Base-by-base conservation (phyloP, 2,888 invertebrate genomes). In the Pterostichus niger region DNA sequence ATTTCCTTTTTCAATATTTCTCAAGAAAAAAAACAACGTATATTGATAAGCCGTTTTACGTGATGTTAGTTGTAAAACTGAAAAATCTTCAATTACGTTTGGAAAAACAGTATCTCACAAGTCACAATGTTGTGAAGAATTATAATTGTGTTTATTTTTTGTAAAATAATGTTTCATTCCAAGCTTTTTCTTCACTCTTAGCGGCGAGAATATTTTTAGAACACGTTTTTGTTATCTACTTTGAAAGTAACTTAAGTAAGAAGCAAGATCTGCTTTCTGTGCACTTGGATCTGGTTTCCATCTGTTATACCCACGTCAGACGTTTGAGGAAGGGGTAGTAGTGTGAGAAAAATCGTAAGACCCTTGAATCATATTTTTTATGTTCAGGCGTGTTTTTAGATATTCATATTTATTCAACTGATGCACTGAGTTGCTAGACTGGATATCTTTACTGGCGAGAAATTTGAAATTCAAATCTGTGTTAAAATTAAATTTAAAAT, bases 381-480 rank as follows among this genome's bases (percentile, higher is more conserved):
- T 68, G 13, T 24, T 7, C 15, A n/a, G 7, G 40, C 68, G 6
- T 35, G 68, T 68, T 59, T 59, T 59, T 59, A 24, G 24, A 5
- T 11, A 35, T 64, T 64, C 6, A 64, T 35, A 64, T 64, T 13
- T 64, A 64, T 64, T 35, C 64, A 11, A 64, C n/a, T 35, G 64
- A 64, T 64, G 35, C 13, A 35, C 35, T 6, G 24, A 10, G 31
- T 10, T 33, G 31, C 59, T 59, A 11, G 35, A 64, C 35, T 64
- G 33, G 59, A 11, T 59, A 31, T 64, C 59, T 59, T 31, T 9
- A 64, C 13, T 31, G 35, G 11, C 59, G 31, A 31, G 59, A 64
- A 64, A 64, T 64, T 64, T 64, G 64, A 64, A 64, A n/a, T 64
- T 64, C 64, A 64, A 64, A 64, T 49, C n/a, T 64, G n/a, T 33